phyloP scores from a whole-genome alignment of 2,113 vertebrate genomes.

The Motacilla alba region DNA sequence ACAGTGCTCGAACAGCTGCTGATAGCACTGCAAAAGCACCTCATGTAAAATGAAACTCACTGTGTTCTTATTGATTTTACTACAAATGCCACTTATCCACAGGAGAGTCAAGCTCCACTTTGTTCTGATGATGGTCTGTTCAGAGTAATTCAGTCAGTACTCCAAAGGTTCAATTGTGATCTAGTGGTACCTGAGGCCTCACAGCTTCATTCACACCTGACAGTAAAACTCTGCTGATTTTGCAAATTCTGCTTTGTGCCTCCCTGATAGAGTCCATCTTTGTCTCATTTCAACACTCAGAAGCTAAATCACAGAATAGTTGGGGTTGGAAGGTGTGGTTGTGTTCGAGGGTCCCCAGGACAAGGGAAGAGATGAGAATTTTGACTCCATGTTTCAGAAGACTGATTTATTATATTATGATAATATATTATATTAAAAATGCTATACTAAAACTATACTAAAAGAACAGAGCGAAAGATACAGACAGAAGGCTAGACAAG shows the following conservation, averaged over 20 bases:
- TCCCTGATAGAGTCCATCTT: accelerated
- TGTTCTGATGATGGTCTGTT: not conserved
- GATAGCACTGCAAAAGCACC: not conserved
- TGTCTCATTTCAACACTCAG: not conserved
- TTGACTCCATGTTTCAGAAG: no score
- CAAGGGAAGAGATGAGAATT: no score
- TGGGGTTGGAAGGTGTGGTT: not conserved
- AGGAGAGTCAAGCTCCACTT: not conserved
- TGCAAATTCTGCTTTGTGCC: not conserved
- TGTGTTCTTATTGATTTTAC: not conserved
- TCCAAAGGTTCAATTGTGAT: not conserved
- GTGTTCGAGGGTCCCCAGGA: no score
- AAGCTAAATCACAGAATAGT: not conserved
- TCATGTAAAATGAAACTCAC: not conserved
- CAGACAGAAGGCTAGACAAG: no score
- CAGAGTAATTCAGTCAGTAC: not conserved
- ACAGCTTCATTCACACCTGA: no score
- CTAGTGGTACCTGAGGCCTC: not conserved
- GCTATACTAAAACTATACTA: no score
- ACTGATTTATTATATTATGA: no score
- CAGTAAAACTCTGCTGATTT: not conserved
- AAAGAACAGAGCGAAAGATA: no score
- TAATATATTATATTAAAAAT: no score
- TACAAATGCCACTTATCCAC: not conserved
- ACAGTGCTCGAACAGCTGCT: not conserved